These are phyloP conservation scores for Oedothorax gibbosus DNA, from an alignment of 1,140 invertebrate genomes.

Conservation along the genomic window DNA sequence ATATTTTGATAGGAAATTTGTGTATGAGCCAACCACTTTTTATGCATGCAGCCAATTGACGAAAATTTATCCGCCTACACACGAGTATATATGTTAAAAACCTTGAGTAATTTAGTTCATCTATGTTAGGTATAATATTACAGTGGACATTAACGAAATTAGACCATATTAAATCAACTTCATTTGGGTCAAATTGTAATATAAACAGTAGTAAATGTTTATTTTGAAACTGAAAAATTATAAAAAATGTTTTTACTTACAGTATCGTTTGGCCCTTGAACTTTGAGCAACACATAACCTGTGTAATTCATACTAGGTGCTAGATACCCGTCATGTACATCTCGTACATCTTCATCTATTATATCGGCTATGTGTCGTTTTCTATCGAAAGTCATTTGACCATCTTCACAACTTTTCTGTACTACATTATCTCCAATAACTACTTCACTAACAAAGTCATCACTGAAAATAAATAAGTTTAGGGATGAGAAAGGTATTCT, in stretches of 20 bases:
- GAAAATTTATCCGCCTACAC: too few relatives aligned
- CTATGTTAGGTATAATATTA: too few relatives aligned
- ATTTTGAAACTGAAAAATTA: too few relatives aligned
- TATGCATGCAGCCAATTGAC: too few relatives aligned
- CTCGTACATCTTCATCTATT: slow-evolving; percentile 21
- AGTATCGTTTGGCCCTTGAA: slow-evolving; percentile 62
- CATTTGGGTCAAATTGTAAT: too few relatives aligned
- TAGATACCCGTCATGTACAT: slow-evolving; percentile 66
- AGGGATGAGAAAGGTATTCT: background rate
- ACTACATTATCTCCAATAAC: slow-evolving; percentile 62
- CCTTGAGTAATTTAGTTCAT: too few relatives aligned
- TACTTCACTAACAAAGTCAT: slow-evolving; percentile 62
- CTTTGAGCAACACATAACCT: slow-evolving; percentile 63
- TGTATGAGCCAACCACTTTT: too few relatives aligned
- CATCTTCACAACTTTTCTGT: slow-evolving; percentile 54
- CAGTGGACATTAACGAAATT: too few relatives aligned
- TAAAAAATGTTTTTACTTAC: slow-evolving; percentile 24
- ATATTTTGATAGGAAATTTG: too few relatives aligned
- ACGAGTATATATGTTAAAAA: too few relatives aligned
- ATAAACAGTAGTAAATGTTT: too few relatives aligned
- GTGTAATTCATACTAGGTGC: slow-evolving; percentile 64
- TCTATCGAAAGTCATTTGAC: slow-evolving; percentile 21
- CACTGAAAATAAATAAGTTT: slow-evolving; percentile 46
- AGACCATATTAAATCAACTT: too few relatives aligned
- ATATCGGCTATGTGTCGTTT: slow-evolving; percentile 44